Conservation (phyloP, 1,140 invertebrate species). For the Diploscapter pachys region DNA sequence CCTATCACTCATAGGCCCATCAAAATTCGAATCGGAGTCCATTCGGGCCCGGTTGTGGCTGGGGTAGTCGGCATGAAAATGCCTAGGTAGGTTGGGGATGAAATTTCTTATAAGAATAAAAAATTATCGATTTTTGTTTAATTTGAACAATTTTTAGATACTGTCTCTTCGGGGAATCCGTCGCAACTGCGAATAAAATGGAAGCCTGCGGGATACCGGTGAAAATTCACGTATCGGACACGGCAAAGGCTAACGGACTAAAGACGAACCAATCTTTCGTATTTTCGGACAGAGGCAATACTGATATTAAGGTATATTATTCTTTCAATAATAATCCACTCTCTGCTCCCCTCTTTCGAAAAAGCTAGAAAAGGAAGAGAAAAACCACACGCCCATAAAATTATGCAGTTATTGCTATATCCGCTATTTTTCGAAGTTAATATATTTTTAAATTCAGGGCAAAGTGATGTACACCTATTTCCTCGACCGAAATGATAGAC, state of each 20-base stretch:
- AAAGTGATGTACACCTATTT: conserved; percentile 62
- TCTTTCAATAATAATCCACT: background rate
- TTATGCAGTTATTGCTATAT: no score
- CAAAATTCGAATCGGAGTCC: conserved; percentile 43
- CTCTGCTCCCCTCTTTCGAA: background rate
- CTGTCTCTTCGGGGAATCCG: conserved; percentile 74
- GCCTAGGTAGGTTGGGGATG: conserved; percentile 44
- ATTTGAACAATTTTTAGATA: conserved; percentile 58
- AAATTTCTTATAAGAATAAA: no score
- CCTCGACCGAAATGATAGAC: conserved; percentile 50
- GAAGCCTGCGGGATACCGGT: conserved; percentile 48
- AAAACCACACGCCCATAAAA: no score
- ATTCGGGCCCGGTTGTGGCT: conserved; percentile 57
- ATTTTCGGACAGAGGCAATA: conserved; percentile 47
- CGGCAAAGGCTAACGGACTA: conserved; percentile 38
- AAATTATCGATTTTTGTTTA: background rate
- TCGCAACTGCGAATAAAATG: conserved; percentile 61
- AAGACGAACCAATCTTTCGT: conserved; percentile 50
- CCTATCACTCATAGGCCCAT: conserved; percentile 48
- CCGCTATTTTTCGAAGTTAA: no score
- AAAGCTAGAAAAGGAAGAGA: no score
- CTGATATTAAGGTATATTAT: conserved; percentile 48
- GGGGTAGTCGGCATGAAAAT: conserved; percentile 65
- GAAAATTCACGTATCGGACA: conserved; percentile 50
- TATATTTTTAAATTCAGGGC: conserved; percentile 47